These are phyloP conservation scores for Lordiphosa collinella DNA, from an alignment of 1,140 invertebrate species.

Conservation along the genomic window DNA sequence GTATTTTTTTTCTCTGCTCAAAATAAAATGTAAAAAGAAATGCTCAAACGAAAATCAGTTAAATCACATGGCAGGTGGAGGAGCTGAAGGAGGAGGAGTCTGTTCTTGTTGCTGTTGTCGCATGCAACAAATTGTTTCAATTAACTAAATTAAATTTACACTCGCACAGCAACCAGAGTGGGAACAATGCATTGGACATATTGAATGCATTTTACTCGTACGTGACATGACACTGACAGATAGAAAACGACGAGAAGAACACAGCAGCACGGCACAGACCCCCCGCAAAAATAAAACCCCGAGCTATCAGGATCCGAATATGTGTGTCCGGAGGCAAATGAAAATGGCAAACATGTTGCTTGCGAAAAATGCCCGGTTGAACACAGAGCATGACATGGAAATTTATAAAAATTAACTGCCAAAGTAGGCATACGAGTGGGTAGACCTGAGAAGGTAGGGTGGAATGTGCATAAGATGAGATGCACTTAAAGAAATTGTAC, in stretches of 20 bases:
- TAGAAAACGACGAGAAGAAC: conserved; percentile 53
- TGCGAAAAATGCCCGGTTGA: conserved; percentile 32
- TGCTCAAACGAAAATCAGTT: conserved; percentile 71
- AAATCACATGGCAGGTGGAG: conserved; percentile 36
- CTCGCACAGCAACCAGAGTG: conserved; percentile 35
- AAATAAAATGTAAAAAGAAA: conserved; percentile 56
- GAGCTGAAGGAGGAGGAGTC: conserved; percentile 17
- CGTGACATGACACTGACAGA: conserved; percentile 76
- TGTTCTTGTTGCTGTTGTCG: conserved; percentile 51
- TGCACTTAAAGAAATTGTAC: conserved; percentile 41
- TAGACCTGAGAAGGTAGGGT: neutral
- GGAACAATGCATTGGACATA: conserved; percentile 38
- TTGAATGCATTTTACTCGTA: conserved; percentile 69
- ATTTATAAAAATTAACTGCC: conserved; percentile 74
- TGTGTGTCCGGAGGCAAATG: conserved; percentile 26
- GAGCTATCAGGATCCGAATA: conserved; percentile 26
- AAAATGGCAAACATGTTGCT: conserved; percentile 63
- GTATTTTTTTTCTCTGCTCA: conserved; percentile 7
- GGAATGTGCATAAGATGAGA: conserved; percentile 11
- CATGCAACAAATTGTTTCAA: conserved; percentile 79
- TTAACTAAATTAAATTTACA: conserved; percentile 79
- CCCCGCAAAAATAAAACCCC: conserved; percentile 30
- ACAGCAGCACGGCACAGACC: conserved; percentile 5
- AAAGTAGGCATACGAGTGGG: conserved; percentile 38
- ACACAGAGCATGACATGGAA: conserved; percentile 47